Conservation (phyloP, 2,113 vertebrate species). For the Phyllostomus hastatus region DNA sequence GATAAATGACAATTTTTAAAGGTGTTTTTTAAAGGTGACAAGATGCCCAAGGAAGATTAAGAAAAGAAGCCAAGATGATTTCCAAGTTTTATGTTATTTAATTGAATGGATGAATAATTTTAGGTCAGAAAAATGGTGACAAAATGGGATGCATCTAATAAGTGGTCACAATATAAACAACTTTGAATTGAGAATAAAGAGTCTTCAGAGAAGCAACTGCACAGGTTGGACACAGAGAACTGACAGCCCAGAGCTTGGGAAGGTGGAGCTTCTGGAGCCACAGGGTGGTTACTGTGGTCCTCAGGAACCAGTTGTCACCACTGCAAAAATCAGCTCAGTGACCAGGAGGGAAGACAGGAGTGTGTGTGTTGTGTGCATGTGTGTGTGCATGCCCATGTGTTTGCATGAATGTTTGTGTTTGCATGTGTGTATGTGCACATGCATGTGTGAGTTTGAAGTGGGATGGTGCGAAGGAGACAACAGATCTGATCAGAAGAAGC, state of each 20-base stretch:
- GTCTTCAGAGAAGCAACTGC: neutral
- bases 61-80: neutral
- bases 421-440: rapidly evolving
- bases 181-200: neutral
- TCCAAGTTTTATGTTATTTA: neutral
- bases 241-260: neutral
- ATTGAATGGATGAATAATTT: neutral
- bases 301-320: rapidly evolving
- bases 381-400: neutral
- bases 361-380: no score
- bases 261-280: neutral
- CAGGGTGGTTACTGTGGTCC: rapidly evolving
- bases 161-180: neutral
- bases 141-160: neutral
- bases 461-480: neutral
- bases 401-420: neutral
- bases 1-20: neutral
- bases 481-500: neutral
- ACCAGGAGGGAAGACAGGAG: neutral
- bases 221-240: neutral
- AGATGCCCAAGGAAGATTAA: neutral
- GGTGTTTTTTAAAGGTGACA: neutral
- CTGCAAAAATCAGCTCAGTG: neutral
- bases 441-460: neutral
- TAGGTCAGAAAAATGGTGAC: neutral